Evolutionary conservation across 2,113 vertebrate genomes (phyloP), one percentile per base, ranked within the genome.

Genomic region (Oreochromis tanganicae): DNA sequence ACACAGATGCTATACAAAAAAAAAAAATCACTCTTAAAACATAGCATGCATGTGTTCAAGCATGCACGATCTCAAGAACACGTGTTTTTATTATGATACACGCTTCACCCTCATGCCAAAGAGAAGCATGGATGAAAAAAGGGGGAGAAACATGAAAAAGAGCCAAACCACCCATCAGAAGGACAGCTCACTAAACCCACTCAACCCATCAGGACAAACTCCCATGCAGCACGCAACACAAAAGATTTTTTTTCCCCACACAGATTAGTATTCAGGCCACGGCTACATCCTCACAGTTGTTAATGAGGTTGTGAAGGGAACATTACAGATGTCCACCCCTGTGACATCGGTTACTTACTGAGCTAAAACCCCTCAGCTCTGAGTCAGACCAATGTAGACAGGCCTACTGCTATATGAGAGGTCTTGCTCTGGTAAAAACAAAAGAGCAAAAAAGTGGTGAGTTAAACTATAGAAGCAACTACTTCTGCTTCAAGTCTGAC

Each of bases 341-440:
- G 80, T 83, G 81, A 94, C 87, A 78, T 63, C 9, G 24, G 34
- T 94, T 97, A 96, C 95, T 97, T 96, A 97, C 94, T 93, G 94
- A 95, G 91, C 86, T 94, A 93, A 96, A 86, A 83, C 66, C 73
- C 85, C 84, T 81, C 89, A 89, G 85, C 78, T 94, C 81, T 92
- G 90, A 90, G 82, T 97, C 95, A 97, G 92, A 96, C 93, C 88
- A 95, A 88, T 89, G 96, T 95, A 61, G 96, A 96, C 84, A 96
- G 91, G 93, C 95, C 94, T 93, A 96, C 90, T 84, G 93, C 92
- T 93, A 96, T 86, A 88, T 94, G 95, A 94, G 93, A 88, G 54
- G 87, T 87, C 84, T 91, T 92, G 91, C 91, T 96, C 96, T 96
- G 96, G 90, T 61, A 87, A 94, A 93, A 95, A 94, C 80, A 96